A percentile compares a stretch with the other conserved stretches of the same genome.
These are phyloP conservation scores for Drosophila kikkawai DNA, from an alignment of 1,140 invertebrate genomes.

Conservation along the genomic window DNA sequence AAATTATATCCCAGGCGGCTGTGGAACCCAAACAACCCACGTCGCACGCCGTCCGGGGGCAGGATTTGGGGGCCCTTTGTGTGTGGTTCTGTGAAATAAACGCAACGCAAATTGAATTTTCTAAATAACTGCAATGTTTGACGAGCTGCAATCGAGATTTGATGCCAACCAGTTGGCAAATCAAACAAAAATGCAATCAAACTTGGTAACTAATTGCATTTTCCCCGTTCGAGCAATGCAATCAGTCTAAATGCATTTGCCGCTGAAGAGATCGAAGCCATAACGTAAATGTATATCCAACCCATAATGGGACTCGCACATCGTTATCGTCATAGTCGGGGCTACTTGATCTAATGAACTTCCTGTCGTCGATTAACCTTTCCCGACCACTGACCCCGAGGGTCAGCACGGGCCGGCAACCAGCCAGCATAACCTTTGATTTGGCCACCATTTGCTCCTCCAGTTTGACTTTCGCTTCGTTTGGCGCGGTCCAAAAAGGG, in stretches of 20 bases:
- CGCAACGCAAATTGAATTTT: constrained; percentile 71
- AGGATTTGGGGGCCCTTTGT: background rate
- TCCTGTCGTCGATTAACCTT: constrained; percentile 69
- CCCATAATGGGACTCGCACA: constrained; percentile 45
- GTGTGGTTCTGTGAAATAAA: constrained; percentile 28
- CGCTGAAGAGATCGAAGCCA: constrained; percentile 11
- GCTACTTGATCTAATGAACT: constrained; percentile 72
- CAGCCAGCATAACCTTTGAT: constrained; percentile 24
- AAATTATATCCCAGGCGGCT: constrained; percentile 61
- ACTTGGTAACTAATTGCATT: constrained; percentile 68
- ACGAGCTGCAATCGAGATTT: constrained; percentile 32
- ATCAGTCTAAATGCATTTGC: constrained; percentile 40
- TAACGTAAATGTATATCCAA: constrained; percentile 16
- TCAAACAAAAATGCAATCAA: constrained; percentile 78
- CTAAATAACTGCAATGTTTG: constrained; percentile 69
- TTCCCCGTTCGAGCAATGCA: constrained; percentile 50
- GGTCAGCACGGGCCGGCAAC: background rate
- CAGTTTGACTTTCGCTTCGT: constrained; percentile 63
- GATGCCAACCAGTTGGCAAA: constrained; percentile 42
- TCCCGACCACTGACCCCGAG: constrained; percentile 39
- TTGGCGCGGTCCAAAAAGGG: constrained; percentile 50
- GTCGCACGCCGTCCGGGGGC: background rate
- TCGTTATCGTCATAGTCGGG: constrained; percentile 50
- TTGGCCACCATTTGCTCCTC: constrained; percentile 36
- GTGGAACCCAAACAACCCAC: background rate